A percentile compares a stretch with the other conserved stretches of the same genome.
These are phyloP conservation scores for Drosophila niveifrons DNA, from an alignment of 2,888 invertebrate species.

Conservation along the genomic window DNA sequence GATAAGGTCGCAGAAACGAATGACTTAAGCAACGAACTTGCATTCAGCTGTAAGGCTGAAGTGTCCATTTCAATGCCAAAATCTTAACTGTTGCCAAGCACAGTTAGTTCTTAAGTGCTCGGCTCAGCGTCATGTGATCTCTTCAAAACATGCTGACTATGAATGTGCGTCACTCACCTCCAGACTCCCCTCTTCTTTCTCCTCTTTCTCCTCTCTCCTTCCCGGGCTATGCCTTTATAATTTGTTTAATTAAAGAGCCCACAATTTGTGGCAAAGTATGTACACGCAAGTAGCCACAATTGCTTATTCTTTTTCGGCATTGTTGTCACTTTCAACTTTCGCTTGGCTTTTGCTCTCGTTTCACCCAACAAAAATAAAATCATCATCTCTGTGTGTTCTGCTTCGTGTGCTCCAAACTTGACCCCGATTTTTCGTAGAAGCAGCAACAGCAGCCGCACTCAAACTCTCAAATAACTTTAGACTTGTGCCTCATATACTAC, in stretches of 20 bases:
- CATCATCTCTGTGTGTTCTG: slow-evolving; percentile 47
- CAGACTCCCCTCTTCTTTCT: neutral
- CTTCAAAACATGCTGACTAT: neutral
- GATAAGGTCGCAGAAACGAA: slow-evolving; percentile 71
- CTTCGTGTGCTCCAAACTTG: slow-evolving; percentile 65
- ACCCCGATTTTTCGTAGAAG: slow-evolving; percentile 50
- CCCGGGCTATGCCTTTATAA: neutral
- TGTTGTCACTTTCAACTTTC: slow-evolving; percentile 77
- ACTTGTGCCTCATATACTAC: slow-evolving; percentile 39
- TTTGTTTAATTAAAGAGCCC: slow-evolving; percentile 22
- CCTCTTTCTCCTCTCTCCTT: neutral
- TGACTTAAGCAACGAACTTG: slow-evolving; percentile 76
- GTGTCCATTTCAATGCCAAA: slow-evolving; percentile 56
- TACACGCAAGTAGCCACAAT: slow-evolving; percentile 16
- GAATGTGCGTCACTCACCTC: slow-evolving; percentile 4
- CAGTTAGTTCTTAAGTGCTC: slow-evolving; percentile 28
- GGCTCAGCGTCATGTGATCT: slow-evolving; percentile 13
- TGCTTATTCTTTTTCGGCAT: slow-evolving; percentile 8
- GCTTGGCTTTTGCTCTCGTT: slow-evolving; percentile 64
- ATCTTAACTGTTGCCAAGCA: slow-evolving; percentile 24
- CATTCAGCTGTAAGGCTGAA: slow-evolving; percentile 26
- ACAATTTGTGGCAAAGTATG: slow-evolving; percentile 17
- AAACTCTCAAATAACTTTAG: slow-evolving; percentile 15
- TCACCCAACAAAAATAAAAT: slow-evolving; percentile 31
- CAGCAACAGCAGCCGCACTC: neutral